Evolutionary conservation across 35 echinoderm and acorn worm genomes (phyloP).

Genomic region (Amphiura filiformis): DNA sequence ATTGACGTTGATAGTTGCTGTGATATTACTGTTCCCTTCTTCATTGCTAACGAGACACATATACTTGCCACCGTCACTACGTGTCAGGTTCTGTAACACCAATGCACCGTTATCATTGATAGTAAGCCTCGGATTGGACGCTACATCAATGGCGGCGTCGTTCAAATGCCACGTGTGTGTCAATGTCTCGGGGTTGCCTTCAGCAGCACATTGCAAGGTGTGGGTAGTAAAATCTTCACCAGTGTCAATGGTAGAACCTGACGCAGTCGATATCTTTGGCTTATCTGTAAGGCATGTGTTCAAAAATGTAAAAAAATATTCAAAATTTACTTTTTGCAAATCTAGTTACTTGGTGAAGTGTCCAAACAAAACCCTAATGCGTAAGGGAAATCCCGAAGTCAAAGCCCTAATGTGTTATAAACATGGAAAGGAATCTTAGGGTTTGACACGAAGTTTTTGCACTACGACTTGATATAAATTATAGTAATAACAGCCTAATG

Average conservation of each 20-base stretch:
- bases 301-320: too few relatives aligned
- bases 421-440: too few relatives aligned
- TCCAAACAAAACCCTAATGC: too few relatives aligned
- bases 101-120: conserved; percentile 58
- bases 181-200: conserved; percentile 54
- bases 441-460: too few relatives aligned
- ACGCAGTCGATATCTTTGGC: conserved; percentile 55
- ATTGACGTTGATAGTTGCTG: conserved; percentile 35
- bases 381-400: too few relatives aligned
- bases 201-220: conserved; percentile 56
- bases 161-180: conserved; percentile 73
- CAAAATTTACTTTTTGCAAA: too few relatives aligned
- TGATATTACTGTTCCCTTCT: conserved; percentile 56
- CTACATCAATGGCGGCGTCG: conserved; percentile 21
- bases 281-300: conserved; percentile 55
- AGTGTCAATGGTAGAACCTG: conserved; percentile 23
- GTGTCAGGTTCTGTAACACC: conserved; percentile 58
- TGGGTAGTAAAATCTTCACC: conserved; percentile 38
- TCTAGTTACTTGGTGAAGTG: too few relatives aligned
- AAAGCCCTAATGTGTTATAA: too few relatives aligned
- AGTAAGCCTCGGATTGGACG: conserved; percentile 25
- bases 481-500: too few relatives aligned
- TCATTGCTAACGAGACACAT: conserved; percentile 66
- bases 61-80: conserved; percentile 53
- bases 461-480: too few relatives aligned